phyloP scores from a whole-genome alignment of 2,113 vertebrate species.

The Sapayoa aenigma region DNA sequence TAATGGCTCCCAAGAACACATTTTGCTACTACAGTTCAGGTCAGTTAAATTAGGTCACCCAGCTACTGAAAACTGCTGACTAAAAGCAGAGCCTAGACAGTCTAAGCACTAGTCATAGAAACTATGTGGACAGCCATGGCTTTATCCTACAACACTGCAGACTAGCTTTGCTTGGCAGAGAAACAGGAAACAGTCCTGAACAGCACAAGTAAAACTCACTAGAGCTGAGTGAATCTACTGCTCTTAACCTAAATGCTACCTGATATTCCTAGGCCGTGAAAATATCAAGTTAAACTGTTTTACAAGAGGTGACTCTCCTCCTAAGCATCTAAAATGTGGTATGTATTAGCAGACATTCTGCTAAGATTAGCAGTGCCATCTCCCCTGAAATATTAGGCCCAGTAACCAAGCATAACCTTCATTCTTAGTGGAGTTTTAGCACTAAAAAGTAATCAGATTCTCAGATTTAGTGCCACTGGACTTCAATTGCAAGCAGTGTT shows the following conservation, averaged over 20 bases:
- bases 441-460: not conserved
- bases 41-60: constrained; percentile 33
- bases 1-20: constrained; percentile 51
- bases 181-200: not conserved
- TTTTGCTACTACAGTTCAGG: constrained; percentile 43
- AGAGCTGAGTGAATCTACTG: not conserved
- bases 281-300: not conserved
- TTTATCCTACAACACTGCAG: not conserved
- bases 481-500: not conserved
- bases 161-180: not conserved
- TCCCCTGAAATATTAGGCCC: not conserved
- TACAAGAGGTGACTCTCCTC: not conserved
- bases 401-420: not conserved
- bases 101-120: not conserved
- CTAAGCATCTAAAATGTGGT: not conserved
- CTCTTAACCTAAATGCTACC: not conserved
- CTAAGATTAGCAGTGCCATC: not conserved
- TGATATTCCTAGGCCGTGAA: not conserved
- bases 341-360: not conserved
- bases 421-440: not conserved
- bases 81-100: not conserved
- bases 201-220: not conserved
- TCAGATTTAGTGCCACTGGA: not conserved
- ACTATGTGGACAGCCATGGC: not conserved
- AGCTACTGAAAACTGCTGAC: not conserved